Base-by-base conservation (phyloP, 1,140 invertebrate species). In the Saccostrea glomerata region DNA sequence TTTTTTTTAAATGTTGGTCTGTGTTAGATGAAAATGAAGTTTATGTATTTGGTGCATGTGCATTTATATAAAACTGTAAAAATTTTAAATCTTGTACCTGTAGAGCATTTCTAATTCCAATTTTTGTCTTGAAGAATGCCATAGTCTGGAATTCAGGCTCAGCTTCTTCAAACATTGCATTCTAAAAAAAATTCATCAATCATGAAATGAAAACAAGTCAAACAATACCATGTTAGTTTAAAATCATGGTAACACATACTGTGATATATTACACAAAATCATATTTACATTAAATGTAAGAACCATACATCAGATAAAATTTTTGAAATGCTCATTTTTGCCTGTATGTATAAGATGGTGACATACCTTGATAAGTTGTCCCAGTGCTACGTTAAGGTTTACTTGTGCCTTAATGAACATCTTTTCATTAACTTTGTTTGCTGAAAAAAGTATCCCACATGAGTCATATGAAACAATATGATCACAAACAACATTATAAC, bases 101-200 rank as follows among this genome's bases (percentile, higher is more conserved):
- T 23, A 96, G 84, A 63, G 95, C 95, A 94, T 96, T 96, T 85
- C 95, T 91, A 56, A 96, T 91, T 54, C 93, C 97, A 91, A 99
- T 98, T 91, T 97, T 97, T 0, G 98, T 99, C 93, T 98, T 98
- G 95, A 99, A 99, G 95, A 99, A 99, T 0, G 98, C 98, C 94
- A 98, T 98, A 92, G 98, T 98, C 92, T 99, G 98, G 94, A 99
- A 99, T 93, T 99, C 98, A 0, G 98, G 97, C 92, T 99, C 98
- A 0, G 98, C 98, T 94, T 99, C 98, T 94, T 99, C 98, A 94
- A 99, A 99, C 93, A 99, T 96, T 7, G 98, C 97, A 95, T 99
- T 99, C 92, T 94, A 85, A 12, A 91, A 47, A 47, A 47, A 7
- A 47, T 47, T 47, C 9, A 89, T 30, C 87, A 9, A 83, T 47